A percentile compares a stretch with the other conserved stretches of the same genome.
phyloP scores from a whole-genome alignment of 2,888 invertebrate genomes.

The Laothoe populi region DNA sequence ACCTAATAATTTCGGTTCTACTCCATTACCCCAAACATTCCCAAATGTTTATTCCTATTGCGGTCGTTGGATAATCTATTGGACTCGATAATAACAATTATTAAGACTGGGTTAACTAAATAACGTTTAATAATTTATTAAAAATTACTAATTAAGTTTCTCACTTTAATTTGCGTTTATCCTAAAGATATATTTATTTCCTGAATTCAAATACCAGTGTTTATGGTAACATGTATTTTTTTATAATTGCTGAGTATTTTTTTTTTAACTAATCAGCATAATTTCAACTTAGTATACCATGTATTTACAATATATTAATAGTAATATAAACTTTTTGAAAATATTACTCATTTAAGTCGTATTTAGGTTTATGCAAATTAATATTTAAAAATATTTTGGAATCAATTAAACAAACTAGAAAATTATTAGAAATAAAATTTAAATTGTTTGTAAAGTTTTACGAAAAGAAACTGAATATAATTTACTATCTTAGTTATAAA shows the following conservation, averaged over 20 bases:
- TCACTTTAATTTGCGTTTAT: neutral
- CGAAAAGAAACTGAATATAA: neutral
- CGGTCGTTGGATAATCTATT: neutral
- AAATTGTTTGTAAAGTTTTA: neutral
- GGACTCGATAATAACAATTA: constrained; percentile 13
- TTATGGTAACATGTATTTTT: neutral
- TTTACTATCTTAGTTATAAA: neutral
- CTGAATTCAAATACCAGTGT: neutral
- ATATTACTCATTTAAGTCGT: neutral
- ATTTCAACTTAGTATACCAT: neutral
- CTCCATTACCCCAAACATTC: constrained; percentile 9
- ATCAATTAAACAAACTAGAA: too few species aligned
- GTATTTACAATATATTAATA: neutral
- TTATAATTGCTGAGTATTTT: too few species aligned
- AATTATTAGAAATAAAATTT: neutral
- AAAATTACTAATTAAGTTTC: neutral
- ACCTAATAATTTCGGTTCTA: neutral
- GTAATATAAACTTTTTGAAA: neutral
- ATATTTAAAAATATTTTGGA: too few species aligned
- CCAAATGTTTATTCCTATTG: neutral
- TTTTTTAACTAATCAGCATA: too few species aligned
- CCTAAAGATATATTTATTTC: too few species aligned
- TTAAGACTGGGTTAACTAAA: constrained; percentile 34
- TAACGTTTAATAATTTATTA: neutral
- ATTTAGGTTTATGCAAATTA: neutral